Evolutionary conservation across 2,797 vertebrate species (phyloP).

Genomic region (Pseudochromis fuscus): DNA sequence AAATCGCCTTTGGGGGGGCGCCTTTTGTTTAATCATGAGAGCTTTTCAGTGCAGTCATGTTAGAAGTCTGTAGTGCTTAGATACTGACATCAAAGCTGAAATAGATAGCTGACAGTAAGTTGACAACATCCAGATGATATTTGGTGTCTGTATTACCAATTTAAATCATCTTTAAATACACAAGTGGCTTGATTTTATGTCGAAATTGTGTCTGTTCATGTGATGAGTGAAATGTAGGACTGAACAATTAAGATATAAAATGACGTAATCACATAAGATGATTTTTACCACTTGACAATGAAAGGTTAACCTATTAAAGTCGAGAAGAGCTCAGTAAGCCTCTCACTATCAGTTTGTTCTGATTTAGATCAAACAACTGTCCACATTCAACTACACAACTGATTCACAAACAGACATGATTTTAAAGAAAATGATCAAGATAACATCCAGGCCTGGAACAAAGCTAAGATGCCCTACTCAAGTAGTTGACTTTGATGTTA

Average conservation of each 20-base stretch:
- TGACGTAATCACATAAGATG: not conserved
- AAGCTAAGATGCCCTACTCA: not conserved
- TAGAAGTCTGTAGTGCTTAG: not conserved
- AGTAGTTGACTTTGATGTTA: not conserved
- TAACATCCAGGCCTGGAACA: not conserved
- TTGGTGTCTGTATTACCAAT: not conserved
- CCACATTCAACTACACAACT: not conserved
- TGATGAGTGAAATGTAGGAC: slow-evolving; percentile 5
- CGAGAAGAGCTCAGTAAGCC: not conserved
- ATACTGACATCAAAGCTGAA: not conserved
- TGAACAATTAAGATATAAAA: slow-evolving; percentile 10
- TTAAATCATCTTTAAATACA: not conserved
- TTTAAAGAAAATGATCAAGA: not conserved
- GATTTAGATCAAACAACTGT: not conserved
- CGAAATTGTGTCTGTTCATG: not conserved
- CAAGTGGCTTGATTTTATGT: not conserved
- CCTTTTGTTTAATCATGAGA: not conserved
- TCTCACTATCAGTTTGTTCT: no score
- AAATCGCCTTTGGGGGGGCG: not conserved
- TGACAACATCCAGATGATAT: not conserved
- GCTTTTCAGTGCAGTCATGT: not conserved
- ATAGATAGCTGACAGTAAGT: not conserved
- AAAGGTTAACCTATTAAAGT: not conserved
- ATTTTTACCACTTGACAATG: not conserved
- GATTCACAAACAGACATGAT: no score